phyloP scores from a whole-genome alignment of 2,888 invertebrate species.

The Eledona agricola region DNA sequence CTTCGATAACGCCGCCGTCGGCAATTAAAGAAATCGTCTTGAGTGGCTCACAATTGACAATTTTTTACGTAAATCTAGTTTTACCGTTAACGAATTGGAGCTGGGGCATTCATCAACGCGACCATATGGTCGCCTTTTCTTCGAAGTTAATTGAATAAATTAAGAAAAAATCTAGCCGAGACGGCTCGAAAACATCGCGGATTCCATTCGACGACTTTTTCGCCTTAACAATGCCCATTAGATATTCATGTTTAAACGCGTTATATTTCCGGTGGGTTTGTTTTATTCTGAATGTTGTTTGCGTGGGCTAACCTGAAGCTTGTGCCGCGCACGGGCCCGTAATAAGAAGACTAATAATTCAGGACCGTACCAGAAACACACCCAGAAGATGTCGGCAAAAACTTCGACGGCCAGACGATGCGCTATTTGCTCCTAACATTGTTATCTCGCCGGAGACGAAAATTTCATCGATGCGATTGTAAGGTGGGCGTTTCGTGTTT shows the following conservation, averaged over 20 bases:
- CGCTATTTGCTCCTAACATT: not conserved
- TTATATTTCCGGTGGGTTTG: conserved; percentile 56
- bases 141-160: conserved; percentile 38
- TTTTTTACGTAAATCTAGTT: conserved; percentile 32
- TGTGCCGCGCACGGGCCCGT: conserved; percentile 54
- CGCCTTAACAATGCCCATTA: conserved; percentile 40
- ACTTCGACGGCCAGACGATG: not conserved
- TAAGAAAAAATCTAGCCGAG: conserved; percentile 23
- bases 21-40: conserved; percentile 15
- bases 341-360: conserved; percentile 33
- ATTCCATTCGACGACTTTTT: conserved; percentile 35
- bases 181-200: conserved; percentile 29
- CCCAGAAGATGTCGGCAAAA: not conserved
- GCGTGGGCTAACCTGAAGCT: conserved; percentile 54
- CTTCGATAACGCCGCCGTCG: conserved; percentile 11
- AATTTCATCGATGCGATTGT: too few relatives aligned
- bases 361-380: conserved; percentile 26
- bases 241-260: conserved; percentile 45
- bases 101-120: conserved; percentile 40
- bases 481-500: not conserved
- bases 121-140: conserved; percentile 42
- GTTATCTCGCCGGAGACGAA: too few relatives aligned
- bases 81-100: conserved; percentile 40
- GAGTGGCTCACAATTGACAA: conserved; percentile 5
- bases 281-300: conserved; percentile 52